Conservation (phyloP, 1,140 invertebrate species). For the Trichoplusia ni region DNA sequence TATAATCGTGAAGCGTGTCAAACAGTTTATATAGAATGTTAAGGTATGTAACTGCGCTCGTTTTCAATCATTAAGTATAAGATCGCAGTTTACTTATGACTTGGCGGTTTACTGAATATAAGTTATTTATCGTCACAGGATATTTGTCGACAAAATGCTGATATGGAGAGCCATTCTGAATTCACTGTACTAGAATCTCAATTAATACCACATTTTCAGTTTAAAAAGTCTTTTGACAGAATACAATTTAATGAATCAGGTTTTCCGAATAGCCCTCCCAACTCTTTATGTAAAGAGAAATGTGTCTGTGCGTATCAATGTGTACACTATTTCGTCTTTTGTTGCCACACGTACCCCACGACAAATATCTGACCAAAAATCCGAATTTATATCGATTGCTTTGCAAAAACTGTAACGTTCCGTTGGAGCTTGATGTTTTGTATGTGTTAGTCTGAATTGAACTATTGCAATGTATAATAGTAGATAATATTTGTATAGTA, state of each 20-base stretch:
- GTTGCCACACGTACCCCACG: background rate
- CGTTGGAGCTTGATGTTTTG: constrained; percentile 10
- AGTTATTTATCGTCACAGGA: background rate
- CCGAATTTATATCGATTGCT: constrained; percentile 31
- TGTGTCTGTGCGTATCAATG: background rate
- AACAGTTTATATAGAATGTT: constrained; percentile 37
- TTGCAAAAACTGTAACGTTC: constrained; percentile 16
- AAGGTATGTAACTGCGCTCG: constrained; percentile 17
- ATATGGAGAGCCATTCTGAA: background rate
- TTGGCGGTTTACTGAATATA: constrained; percentile 47
- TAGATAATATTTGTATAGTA: constrained; percentile 34
- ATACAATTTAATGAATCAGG: background rate
- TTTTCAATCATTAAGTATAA: constrained; percentile 43
- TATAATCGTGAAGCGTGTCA: constrained; percentile 63
- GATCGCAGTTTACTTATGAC: constrained; percentile 55
- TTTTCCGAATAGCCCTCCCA: background rate
- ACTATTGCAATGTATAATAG: constrained; percentile 20
- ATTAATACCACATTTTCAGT: background rate
- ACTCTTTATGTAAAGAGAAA: background rate
- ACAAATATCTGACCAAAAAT: constrained; percentile 22
- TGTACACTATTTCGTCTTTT: background rate
- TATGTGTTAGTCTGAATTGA: constrained; percentile 26
- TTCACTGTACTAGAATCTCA: background rate
- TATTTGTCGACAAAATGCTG: background rate
- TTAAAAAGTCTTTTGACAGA: too few relatives aligned